Evolutionary conservation across 2,797 vertebrate genomes (phyloP).

Genomic region (Spondyliosoma cantharus): DNA sequence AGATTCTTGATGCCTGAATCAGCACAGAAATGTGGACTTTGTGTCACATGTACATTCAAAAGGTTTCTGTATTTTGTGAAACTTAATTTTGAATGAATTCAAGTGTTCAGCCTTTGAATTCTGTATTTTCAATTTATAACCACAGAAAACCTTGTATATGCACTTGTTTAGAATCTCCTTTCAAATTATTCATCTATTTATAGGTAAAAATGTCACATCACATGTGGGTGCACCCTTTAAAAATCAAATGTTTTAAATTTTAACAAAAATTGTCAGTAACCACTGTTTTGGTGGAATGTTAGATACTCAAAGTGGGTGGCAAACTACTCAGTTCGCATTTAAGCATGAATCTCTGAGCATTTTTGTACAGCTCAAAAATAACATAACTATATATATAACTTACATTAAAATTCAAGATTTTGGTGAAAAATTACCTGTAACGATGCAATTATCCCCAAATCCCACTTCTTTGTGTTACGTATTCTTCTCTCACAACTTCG

Average conservation of each 20-base stretch:
- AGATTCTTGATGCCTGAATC: constrained; percentile 32
- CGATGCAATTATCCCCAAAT: neutral
- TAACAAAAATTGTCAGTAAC: neutral
- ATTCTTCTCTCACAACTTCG: neutral
- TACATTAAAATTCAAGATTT: neutral
- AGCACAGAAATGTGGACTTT: constrained; percentile 13
- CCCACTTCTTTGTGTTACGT: neutral
- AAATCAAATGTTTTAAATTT: neutral
- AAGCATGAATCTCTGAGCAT: neutral
- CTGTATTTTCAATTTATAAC: neutral
- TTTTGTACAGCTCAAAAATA: neutral
- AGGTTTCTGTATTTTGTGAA: neutral
- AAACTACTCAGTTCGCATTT: neutral
- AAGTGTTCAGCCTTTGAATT: neutral
- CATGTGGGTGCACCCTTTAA: neutral
- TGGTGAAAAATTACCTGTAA: neutral
- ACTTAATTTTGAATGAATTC: neutral
- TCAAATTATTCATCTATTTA: neutral
- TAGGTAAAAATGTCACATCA: neutral
- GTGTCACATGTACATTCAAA: neutral
- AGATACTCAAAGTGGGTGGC: neutral
- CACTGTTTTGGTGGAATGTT: neutral
- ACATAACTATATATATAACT: too few relatives aligned
- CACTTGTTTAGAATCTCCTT: neutral
- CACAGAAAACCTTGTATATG: neutral